These are phyloP conservation scores for Vanessa atalanta DNA, from an alignment of 1,140 invertebrate genomes.

Conservation along the genomic window DNA sequence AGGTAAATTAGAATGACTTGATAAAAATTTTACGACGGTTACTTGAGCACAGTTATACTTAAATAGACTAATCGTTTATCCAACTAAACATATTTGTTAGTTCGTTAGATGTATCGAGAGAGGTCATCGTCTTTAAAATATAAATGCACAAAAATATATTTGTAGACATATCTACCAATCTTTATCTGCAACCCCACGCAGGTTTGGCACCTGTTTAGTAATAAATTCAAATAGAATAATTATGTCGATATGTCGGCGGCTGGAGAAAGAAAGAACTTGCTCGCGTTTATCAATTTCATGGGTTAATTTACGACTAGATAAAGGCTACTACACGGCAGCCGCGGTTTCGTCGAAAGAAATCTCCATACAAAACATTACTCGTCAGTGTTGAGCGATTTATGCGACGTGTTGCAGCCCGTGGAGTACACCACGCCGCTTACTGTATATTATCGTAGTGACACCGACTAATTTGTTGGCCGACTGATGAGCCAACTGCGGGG, in stretches of 20 bases:
- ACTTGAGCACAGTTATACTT: no score
- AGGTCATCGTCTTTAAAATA: neutral
- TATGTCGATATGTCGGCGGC: constrained; percentile 44
- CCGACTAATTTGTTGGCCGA: constrained; percentile 78
- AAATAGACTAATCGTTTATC: no score
- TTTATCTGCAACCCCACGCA: constrained; percentile 7
- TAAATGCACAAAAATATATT: constrained; percentile 11
- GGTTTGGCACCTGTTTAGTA: constrained; percentile 23
- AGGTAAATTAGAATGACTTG: no score
- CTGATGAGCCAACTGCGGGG: constrained; percentile 71
- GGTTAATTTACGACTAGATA: constrained; percentile 79
- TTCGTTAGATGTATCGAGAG: neutral
- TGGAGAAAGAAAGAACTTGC: constrained; percentile 51
- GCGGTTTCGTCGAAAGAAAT: constrained; percentile 76
- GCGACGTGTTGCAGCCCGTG: constrained; percentile 59
- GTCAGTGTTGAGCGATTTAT: constrained; percentile 77
- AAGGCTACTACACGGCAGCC: constrained; percentile 70
- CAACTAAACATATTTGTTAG: neutral
- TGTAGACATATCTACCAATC: neutral
- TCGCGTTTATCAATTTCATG: constrained; percentile 71
- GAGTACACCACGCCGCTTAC: constrained; percentile 65
- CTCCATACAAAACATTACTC: constrained; percentile 81
- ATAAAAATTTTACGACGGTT: no score
- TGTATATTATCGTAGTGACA: constrained; percentile 81
- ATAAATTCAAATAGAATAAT: constrained; percentile 46